Evolutionary conservation across 2,113 vertebrate genomes (phyloP), one percentile per base, ranked within the genome.

Genomic region (Cololabis saira): DNA sequence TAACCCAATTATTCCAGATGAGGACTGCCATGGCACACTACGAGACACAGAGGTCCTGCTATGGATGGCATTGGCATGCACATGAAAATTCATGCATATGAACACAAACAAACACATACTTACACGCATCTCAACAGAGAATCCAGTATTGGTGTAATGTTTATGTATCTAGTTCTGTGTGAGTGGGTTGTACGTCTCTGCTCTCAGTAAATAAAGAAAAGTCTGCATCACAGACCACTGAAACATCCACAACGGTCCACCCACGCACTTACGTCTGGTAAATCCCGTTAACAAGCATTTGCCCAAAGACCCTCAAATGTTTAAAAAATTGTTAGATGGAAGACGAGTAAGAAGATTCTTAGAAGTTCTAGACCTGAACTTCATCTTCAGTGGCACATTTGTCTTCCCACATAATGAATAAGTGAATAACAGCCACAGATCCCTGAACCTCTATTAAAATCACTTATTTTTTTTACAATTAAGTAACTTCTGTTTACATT

Each of bases 251-350:
- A 80, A 47, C 37, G 24, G 54, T 67, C 67, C 80, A 82, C 81
- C 65, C 67, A 78, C 27, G 64, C 71, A 56, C 54, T 51, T 67
- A 71, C 24, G 41, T 58, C 42, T 15, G 49, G 53, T 50, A 51
- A 67, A 78, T 47, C 71, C 81, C 9, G 13, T 69, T 83, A 83
- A 72, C 65, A 71, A 80, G 58, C 64, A 64, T 83, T 80, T 62
- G 53, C 47, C 54, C 68, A 81, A 49, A 69, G 65, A 71, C 53
- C 71, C 76, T 9, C 24, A 70, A 42, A 78, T 51, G 56, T 56
- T 71, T 60, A 21, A 45, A 65, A 79, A 60, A 24, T 61, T 57
- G 3, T 13, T 50, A 15, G 16, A 72, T 48, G 16, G 7, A 64
- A 13, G 0, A 9, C 17, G 42, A 69, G 53, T 2, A 7, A 22